These are phyloP conservation scores for Hedychridium roseum DNA, from an alignment of 2,888 invertebrate species.

Conservation along the genomic window DNA sequence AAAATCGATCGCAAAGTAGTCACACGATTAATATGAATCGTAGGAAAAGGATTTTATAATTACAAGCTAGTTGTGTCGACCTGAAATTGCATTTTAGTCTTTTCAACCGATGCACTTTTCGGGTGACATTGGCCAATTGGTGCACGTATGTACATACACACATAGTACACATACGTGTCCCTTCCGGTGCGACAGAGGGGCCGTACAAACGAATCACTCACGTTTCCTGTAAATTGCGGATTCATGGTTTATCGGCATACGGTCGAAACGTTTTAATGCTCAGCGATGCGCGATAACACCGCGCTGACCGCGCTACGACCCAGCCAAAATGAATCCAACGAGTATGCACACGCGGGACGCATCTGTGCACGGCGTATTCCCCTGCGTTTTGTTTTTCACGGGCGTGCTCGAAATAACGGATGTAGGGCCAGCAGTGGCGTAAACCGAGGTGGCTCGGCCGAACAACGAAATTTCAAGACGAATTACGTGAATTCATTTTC, in stretches of 20 bases:
- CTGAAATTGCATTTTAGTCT: too few relatives aligned
- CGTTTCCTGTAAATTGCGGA: constrained; percentile 45
- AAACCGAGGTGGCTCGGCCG: constrained; percentile 9
- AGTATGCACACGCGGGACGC: constrained; percentile 38
- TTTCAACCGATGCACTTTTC: too few relatives aligned
- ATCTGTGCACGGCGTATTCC: constrained; percentile 42
- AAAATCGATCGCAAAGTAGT: too few relatives aligned
- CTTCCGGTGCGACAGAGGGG: constrained; percentile 32
- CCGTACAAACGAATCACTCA: constrained; percentile 40
- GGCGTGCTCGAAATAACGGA: constrained; percentile 35
- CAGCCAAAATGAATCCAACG: constrained; percentile 41
- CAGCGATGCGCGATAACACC: constrained; percentile 42
- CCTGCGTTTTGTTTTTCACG: constrained; percentile 35
- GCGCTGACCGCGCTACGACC: constrained; percentile 41
- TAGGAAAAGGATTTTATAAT: too few relatives aligned
- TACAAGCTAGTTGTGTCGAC: too few relatives aligned
- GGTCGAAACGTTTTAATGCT: constrained; percentile 39
- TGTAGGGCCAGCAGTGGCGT: constrained; percentile 25
- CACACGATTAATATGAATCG: too few relatives aligned
- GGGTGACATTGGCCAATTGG: too few relatives aligned
- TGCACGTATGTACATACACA: neutral
- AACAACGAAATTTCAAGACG: neutral
- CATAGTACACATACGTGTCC: neutral
- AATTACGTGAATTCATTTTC: neutral
- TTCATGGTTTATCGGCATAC: constrained; percentile 41